phyloP scores from a whole-genome alignment of 2,888 invertebrate species.

The Andrena haemorrhoa region DNA sequence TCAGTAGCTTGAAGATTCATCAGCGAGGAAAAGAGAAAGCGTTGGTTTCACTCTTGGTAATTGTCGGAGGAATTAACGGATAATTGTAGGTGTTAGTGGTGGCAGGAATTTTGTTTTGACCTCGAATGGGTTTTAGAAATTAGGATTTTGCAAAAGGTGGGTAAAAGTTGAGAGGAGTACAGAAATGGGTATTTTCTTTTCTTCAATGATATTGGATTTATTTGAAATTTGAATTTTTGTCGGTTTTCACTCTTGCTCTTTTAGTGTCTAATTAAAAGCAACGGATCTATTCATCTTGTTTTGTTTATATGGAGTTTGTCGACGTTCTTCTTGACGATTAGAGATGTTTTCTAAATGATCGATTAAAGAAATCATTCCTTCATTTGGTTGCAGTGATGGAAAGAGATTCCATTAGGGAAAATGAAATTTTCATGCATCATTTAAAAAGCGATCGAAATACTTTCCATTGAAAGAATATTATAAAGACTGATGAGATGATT shows the following conservation, averaged over 20 bases:
- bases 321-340: background rate
- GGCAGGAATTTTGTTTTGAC: constrained; percentile 1
- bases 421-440: background rate
- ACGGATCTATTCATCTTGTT: background rate
- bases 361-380: background rate
- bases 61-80: constrained; percentile 26
- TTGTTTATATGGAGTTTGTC: background rate
- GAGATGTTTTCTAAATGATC: background rate
- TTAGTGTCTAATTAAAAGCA: background rate
- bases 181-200: background rate
- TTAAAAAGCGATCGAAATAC: background rate
- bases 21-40: constrained; percentile 47
- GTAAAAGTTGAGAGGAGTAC: too few relatives aligned
- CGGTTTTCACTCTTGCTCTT: background rate
- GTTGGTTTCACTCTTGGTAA: constrained; percentile 41
- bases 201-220: background rate
- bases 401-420: background rate
- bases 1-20: constrained; percentile 2
- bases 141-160: background rate
- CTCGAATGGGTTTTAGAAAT: background rate
- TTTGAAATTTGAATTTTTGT: background rate
- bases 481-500: constrained; percentile 4
- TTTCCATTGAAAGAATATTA: constrained; percentile 7
- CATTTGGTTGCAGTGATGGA: background rate
- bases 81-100: constrained; percentile 9